These are phyloP conservation scores for Mus pahari DNA, from an alignment of 2,113 vertebrate genomes.

Conservation along the genomic window DNA sequence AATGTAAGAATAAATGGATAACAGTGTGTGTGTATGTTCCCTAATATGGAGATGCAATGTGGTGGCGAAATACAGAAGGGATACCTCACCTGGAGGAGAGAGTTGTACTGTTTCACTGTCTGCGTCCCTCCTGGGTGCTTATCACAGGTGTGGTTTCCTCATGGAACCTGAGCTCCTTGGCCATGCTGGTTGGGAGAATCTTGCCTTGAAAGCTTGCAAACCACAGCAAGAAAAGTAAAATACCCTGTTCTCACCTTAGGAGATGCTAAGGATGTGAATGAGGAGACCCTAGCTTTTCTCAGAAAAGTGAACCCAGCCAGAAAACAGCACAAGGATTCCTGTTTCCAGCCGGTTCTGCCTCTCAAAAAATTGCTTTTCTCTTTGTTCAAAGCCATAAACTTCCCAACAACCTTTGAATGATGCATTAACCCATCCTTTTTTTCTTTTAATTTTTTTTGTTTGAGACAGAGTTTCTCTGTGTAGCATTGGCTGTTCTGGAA, in stretches of 20 bases:
- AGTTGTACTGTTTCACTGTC: neutral
- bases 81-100: neutral
- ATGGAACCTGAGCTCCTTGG: neutral
- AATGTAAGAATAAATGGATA: neutral
- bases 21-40: neutral
- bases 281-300: neutral
- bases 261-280: neutral
- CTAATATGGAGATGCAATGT: neutral
- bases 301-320: neutral
- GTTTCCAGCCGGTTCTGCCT: neutral
- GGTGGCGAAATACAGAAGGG: neutral
- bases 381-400: neutral
- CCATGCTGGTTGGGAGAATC: neutral
- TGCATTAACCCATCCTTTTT: neutral
- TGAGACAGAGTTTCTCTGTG: neutral
- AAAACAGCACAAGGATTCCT: neutral
- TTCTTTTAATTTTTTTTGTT: neutral
- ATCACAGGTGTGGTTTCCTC: neutral
- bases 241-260: neutral
- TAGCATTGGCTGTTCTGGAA: neutral
- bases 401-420: neutral
- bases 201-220: neutral
- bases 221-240: conserved; percentile 1
- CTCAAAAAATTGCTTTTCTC: neutral
- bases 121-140: neutral